phyloP scores from a whole-genome alignment of 1,140 invertebrate genomes.

The Trinorchestia longiramus region DNA sequence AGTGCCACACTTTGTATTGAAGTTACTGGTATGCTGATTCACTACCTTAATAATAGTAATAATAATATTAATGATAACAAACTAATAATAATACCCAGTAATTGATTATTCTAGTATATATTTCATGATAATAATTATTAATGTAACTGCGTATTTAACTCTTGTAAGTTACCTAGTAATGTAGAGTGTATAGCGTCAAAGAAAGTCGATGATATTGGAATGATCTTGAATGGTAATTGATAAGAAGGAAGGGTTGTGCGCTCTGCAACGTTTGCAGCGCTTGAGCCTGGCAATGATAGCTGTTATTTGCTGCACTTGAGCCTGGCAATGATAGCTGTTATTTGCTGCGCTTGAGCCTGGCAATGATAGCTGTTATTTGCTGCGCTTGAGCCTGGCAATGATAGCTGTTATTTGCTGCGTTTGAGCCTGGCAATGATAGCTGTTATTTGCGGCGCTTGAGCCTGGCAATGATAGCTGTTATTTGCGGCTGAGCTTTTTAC shows the following conservation, averaged over 20 bases:
- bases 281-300: not conserved
- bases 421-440: too few relatives aligned
- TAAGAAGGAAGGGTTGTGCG: not conserved
- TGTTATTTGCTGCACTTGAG: not conserved
- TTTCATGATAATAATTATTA: slow-evolving; percentile 49
- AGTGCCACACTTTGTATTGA: not conserved
- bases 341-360: too few relatives aligned
- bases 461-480: too few relatives aligned
- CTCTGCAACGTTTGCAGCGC: not conserved
- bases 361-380: too few relatives aligned
- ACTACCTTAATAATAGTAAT: not conserved
- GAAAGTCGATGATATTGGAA: slow-evolving; percentile 24
- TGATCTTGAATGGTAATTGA: not conserved
- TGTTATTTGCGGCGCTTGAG: too few relatives aligned
- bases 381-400: too few relatives aligned
- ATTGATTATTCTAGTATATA: slow-evolving; percentile 30
- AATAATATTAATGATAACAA: slow-evolving; percentile 39
- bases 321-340: not conserved
- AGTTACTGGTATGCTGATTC: not conserved
- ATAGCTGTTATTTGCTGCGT: too few relatives aligned
- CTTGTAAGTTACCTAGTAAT: slow-evolving; percentile 3
- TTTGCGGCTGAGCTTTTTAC: too few relatives aligned
- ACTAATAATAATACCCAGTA: slow-evolving; percentile 39
- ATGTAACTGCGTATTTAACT: slow-evolving; percentile 34
- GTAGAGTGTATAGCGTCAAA: not conserved